Evolutionary conservation across 2,113 vertebrate species (phyloP).

Genomic region (Cranoglanis bouderius): DNA sequence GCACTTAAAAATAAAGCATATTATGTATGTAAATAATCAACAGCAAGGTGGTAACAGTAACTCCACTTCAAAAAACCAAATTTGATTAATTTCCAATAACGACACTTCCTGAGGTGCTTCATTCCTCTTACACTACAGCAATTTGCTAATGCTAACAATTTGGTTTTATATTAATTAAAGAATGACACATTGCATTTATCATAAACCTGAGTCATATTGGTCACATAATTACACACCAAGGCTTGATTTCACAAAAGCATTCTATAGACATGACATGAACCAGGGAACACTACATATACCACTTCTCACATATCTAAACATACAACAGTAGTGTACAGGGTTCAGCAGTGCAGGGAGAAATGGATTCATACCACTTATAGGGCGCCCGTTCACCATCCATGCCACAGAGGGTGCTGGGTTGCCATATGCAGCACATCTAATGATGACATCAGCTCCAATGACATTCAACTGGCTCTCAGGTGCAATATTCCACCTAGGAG

Average conservation of each 20-base stretch:
- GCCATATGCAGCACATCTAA: conserved; percentile 85
- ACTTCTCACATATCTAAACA: background rate
- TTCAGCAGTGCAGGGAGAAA: background rate
- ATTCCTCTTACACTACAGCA: background rate
- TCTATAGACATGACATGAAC: background rate
- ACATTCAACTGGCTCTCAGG: conserved; percentile 81
- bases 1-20: background rate
- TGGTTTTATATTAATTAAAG: background rate
- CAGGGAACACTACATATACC: background rate
- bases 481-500: conserved; percentile 83
- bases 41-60: background rate
- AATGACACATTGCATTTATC: background rate
- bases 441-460: conserved; percentile 75
- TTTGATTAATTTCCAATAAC: background rate
- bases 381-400: conserved; percentile 85
- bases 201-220: background rate
- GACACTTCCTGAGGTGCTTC: background rate
- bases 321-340: background rate
- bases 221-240: background rate
- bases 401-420: conserved; percentile 77
- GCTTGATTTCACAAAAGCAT: background rate
- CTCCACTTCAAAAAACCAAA: background rate
- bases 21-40: background rate
- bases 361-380: conserved; percentile 75
- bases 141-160: background rate